Percentiles rank a stretch among this genome's conserved stretches.
These are phyloP conservation scores for Phalacrocorax pelagicus DNA, from an alignment of 2,113 vertebrate genomes.

Conservation along the genomic window DNA sequence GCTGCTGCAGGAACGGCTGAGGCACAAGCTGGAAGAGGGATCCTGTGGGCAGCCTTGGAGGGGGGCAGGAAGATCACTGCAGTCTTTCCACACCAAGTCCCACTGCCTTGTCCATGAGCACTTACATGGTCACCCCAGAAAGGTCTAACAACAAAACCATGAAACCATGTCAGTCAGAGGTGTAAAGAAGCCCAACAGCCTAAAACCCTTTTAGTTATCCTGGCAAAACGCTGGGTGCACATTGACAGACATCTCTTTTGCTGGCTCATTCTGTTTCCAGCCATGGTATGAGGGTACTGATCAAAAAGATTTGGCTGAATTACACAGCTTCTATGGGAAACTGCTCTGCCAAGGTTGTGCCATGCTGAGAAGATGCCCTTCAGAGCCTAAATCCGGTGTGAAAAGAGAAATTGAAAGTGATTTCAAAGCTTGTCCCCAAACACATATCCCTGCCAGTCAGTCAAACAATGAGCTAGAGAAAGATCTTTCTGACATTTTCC, in stretches of 20 bases:
- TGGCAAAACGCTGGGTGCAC: neutral
- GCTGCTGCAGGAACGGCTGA: neutral
- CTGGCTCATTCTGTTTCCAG: slow-evolving; percentile 1
- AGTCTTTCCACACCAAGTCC: neutral
- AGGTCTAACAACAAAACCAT: neutral
- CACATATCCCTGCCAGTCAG: neutral
- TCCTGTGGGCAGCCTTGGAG: neutral
- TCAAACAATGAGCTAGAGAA: neutral
- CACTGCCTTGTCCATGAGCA: fast-evolving
- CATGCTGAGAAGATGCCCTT: neutral
- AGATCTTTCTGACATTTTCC: neutral
- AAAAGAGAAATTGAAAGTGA: neutral
- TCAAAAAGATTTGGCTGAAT: neutral
- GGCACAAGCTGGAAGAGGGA: neutral
- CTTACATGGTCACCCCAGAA: neutral
- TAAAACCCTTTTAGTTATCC: neutral
- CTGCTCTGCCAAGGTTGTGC: neutral
- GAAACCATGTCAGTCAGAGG: neutral
- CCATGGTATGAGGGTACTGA: neutral
- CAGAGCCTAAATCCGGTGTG: neutral
- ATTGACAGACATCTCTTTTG: neutral
- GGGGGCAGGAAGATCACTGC: neutral
- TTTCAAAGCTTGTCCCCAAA: neutral
- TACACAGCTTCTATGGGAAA: neutral
- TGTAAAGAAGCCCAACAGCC: neutral